phyloP scores from a whole-genome alignment of 1,140 invertebrate genomes.

The Drosophila athabasca region DNA sequence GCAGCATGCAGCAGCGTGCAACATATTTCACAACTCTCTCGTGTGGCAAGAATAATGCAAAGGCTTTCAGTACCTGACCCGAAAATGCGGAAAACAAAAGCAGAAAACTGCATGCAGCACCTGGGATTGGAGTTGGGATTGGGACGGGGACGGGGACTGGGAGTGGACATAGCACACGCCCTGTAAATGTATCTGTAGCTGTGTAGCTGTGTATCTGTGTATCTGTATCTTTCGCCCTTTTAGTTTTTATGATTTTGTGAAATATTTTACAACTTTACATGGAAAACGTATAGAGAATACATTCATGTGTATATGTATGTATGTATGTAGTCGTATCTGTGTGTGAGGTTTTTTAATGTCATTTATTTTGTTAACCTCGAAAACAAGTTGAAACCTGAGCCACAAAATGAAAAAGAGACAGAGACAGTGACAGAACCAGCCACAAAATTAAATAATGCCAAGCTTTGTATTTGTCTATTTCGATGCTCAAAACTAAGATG shows the following conservation, averaged over 20 bases:
- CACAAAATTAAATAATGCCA: slow-evolving; percentile 62
- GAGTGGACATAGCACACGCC: slow-evolving; percentile 37
- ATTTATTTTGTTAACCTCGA: slow-evolving; percentile 72
- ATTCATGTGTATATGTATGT: neutral
- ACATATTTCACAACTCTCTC: slow-evolving; percentile 52
- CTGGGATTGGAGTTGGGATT: slow-evolving; percentile 49
- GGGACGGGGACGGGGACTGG: slow-evolving; percentile 21
- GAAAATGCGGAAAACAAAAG: slow-evolving; percentile 53
- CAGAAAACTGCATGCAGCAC: slow-evolving; percentile 62
- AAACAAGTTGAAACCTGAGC: slow-evolving; percentile 44
- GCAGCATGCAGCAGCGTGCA: slow-evolving; percentile 35
- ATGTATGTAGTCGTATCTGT: neutral
- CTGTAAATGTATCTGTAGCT: slow-evolving; percentile 5
- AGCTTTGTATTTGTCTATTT: slow-evolving; percentile 58
- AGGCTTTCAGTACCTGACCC: slow-evolving; percentile 77
- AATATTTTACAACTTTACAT: slow-evolving; percentile 78
- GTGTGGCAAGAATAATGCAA: slow-evolving; percentile 58
- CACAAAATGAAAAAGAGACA: too few species aligned
- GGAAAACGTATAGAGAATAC: slow-evolving; percentile 45
- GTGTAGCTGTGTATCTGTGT: too few species aligned
- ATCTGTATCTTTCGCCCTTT: slow-evolving; percentile 6
- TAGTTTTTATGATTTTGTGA: slow-evolving; percentile 74
- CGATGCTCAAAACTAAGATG: neutral
- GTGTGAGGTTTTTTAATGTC: slow-evolving; percentile 30
- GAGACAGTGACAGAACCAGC: slow-evolving; percentile 33